These are phyloP conservation scores for Cephus cinctus DNA, from an alignment of 1,140 invertebrate species.

Conservation along the genomic window DNA sequence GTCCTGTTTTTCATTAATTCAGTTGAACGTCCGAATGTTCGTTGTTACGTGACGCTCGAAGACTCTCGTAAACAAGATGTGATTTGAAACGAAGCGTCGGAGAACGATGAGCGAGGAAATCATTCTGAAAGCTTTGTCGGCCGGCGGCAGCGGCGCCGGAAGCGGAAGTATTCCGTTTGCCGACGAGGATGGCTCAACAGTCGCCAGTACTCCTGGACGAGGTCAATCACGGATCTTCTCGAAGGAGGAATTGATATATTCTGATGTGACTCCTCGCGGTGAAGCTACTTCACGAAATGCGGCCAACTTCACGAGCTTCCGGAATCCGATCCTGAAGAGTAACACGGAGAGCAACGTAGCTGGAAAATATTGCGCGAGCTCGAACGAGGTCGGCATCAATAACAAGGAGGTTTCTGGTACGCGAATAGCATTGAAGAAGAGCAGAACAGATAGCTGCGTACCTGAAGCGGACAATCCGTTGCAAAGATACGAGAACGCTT, in stretches of 20 bases:
- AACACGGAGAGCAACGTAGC: no score
- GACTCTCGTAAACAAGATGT: background rate
- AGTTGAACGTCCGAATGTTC: background rate
- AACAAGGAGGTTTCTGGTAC: background rate
- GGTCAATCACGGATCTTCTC: slow-evolving; percentile 15
- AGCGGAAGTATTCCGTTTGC: slow-evolving; percentile 20
- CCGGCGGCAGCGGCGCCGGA: slow-evolving; percentile 9
- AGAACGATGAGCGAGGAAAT: slow-evolving; percentile 28
- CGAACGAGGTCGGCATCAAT: background rate
- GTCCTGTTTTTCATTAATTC: background rate
- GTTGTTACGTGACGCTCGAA: background rate
- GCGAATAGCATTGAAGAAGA: slow-evolving; percentile 7
- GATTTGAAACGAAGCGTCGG: slow-evolving; percentile 1
- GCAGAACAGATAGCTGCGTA: slow-evolving; percentile 5
- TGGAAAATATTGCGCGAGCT: no score
- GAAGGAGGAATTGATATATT: no score
- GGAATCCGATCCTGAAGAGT: slow-evolving; percentile 7
- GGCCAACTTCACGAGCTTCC: slow-evolving; percentile 6
- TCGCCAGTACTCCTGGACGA: slow-evolving; percentile 14
- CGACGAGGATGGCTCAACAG: slow-evolving; percentile 27
- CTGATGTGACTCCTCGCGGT: background rate
- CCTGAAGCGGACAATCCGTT: slow-evolving; percentile 9
- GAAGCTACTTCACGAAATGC: background rate
- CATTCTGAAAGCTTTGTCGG: slow-evolving; percentile 17
- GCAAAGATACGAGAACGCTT: slow-evolving; percentile 12